Conservation (phyloP, 1,140 invertebrate species). For the Drosophila albomicans region DNA sequence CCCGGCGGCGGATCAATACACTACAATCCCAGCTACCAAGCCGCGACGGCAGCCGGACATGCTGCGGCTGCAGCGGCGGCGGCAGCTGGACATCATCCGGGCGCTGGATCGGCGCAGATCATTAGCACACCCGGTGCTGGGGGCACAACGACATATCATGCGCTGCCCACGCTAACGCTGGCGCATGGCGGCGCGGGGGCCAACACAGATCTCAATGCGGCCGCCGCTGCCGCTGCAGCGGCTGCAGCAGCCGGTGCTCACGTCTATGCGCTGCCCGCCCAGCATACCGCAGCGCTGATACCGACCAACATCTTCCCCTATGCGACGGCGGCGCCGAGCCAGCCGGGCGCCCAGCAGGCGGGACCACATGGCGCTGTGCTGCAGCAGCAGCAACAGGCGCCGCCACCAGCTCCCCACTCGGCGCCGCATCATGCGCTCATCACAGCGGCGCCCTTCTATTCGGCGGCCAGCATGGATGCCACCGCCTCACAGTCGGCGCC, state of each 20-base stretch:
- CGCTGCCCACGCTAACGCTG: conserved; percentile 78
- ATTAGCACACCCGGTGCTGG: conserved; percentile 54
- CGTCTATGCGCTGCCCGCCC: conserved; percentile 79
- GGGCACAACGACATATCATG: conserved; percentile 80
- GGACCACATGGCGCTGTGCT: conserved; percentile 39
- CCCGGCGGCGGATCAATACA: conserved; percentile 73
- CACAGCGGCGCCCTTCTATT: conserved; percentile 71
- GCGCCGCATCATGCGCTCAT: conserved; percentile 74
- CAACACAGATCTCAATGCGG: conserved; percentile 72
- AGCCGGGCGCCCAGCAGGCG: conserved; percentile 42
- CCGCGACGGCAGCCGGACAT: conserved; percentile 45
- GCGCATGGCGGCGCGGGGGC: conserved; percentile 68
- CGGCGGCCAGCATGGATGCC: conserved; percentile 48
- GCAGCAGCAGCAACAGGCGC: conserved; percentile 38
- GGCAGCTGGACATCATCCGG: conserved; percentile 57
- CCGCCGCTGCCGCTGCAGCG: conserved; percentile 52
- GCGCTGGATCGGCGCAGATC: conserved; percentile 57
- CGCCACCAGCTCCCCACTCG: conserved; percentile 43
- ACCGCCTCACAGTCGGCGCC: conserved; percentile 77
- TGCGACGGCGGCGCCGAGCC: conserved; percentile 54
- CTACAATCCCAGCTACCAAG: conserved; percentile 67
- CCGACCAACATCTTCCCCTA: conserved; percentile 83
- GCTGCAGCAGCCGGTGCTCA: conserved; percentile 59
- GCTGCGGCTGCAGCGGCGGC: conserved; percentile 12
- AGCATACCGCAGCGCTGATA: conserved; percentile 78